Base-by-base conservation (phyloP, 37 sponge, comb jelly and placozoan genomes). In the Spongilla lacustris region DNA sequence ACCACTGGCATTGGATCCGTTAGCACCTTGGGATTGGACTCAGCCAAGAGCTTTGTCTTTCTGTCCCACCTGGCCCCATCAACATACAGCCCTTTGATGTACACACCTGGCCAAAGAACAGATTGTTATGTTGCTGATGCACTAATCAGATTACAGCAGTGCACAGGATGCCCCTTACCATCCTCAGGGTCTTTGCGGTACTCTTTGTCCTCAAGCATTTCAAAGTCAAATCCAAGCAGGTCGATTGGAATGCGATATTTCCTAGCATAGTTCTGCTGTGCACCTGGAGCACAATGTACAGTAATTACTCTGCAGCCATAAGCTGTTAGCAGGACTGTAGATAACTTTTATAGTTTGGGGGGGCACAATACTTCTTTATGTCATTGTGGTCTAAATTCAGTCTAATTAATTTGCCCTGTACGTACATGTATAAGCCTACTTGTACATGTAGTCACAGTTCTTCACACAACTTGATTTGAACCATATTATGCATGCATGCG, bases 211-310 rank as follows among this genome's bases (percentile, higher is more conserved):
- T 92, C 93, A 25, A 99, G 73, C 27, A 99, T 91, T 25, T 96
- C 98, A 87, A 89, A 99, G 88, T 99, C 99, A 91, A 96, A 97
- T 13, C 92, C 93, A 66, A 99, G 90, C 33, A 97, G 80, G 66
- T 99, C 99, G 87, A 99, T 99, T 25, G 99, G 99, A 33, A 99
- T 97, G 72, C 91, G 98, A 73, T 88, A 99, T 80, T 97, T 97
- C 34, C 99, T 75, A 34, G 99, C 99, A 92, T 87, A 99, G 86
- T 99, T 99, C 89, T 99, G 99, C 46, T 95, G 94, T 41, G 96
- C 97, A 85, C 99, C 99, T 98, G 77, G n/a, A 23, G 69, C 41
- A 41, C 3, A 41, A 41, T 3, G 41, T 41, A 41, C 41, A 41
- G 3, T 9, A 41, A 41, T 3, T 41, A 41, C 41, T 41, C 3